Percentiles rank a stretch among this genome's conserved stretches.
Conservation (phyloP, 92 coral and sea anemone genomes). For the Isaurus tuberculatus region DNA sequence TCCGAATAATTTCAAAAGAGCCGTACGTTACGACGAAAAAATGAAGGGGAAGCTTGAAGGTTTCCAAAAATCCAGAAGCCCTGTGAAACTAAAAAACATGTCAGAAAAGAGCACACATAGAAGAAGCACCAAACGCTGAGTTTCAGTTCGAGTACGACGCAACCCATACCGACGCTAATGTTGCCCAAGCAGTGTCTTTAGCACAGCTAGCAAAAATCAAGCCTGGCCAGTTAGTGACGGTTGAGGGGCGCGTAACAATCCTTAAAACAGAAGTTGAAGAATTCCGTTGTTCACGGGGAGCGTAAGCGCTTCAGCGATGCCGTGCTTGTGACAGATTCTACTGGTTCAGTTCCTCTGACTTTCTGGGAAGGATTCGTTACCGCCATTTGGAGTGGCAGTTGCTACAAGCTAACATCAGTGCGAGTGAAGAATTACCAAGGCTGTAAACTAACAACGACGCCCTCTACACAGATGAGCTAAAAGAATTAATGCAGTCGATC, state of each 20-base stretch:
- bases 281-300: background rate
- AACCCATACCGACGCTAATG: background rate
- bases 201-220: background rate
- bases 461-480: background rate
- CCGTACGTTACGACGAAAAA: background rate
- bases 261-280: background rate
- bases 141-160: background rate
- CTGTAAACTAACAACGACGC: too few relatives aligned
- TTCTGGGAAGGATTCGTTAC: constrained; percentile 7
- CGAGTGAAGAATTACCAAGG: too few relatives aligned
- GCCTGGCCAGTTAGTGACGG: background rate
- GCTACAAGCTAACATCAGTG: constrained; percentile 12
- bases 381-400: background rate
- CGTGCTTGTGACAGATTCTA: background rate
- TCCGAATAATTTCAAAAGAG: background rate
- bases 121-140: background rate
- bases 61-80: constrained; percentile 7
- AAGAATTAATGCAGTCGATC: constrained; percentile 5
- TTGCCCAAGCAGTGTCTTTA: background rate
- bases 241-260: background rate
- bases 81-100: background rate
- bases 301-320: background rate
- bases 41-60: background rate
- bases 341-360: constrained; percentile 15
- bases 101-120: background rate